Evolutionary conservation across 1,140 invertebrate species (phyloP).

Genomic region (Schlechtendalia chinensis): DNA sequence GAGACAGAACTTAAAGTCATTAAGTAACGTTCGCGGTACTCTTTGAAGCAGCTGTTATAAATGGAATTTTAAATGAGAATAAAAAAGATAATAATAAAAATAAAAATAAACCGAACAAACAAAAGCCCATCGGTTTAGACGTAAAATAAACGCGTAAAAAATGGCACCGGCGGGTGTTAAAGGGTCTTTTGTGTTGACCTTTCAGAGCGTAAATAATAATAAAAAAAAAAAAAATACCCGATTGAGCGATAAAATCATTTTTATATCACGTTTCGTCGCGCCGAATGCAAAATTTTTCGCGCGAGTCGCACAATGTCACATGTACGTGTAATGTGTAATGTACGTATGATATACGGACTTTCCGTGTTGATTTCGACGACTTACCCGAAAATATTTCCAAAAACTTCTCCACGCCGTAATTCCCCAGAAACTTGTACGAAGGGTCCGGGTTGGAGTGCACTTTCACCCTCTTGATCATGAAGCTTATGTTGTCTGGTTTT

Average conservation of each 20-base stretch:
- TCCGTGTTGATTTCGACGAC: constrained; percentile 2
- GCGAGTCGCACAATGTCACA: too few relatives aligned
- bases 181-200: constrained; percentile 43
- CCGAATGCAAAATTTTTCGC: neutral
- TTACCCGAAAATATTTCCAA: constrained; percentile 88
- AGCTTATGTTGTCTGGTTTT: constrained; percentile 86
- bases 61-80: constrained; percentile 46
- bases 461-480: constrained; percentile 95
- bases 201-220: constrained; percentile 41
- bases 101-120: too few relatives aligned
- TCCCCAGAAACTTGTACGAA: constrained; percentile 83
- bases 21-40: constrained; percentile 36
- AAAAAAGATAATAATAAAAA: constrained; percentile 23
- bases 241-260: constrained; percentile 23
- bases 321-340: too few relatives aligned
- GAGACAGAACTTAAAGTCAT: constrained; percentile 36
- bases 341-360: too few relatives aligned
- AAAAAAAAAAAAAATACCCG: too few relatives aligned
- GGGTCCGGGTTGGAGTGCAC: constrained; percentile 83
- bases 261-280: constrained; percentile 11
- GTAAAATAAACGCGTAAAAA: constrained; percentile 29
- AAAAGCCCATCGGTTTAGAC: constrained; percentile 17
- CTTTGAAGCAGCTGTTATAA: constrained; percentile 44
- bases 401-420: constrained; percentile 93
- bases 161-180: constrained; percentile 19